Base-by-base conservation (phyloP, 2,797 vertebrate genomes). In the Pterois miles region DNA sequence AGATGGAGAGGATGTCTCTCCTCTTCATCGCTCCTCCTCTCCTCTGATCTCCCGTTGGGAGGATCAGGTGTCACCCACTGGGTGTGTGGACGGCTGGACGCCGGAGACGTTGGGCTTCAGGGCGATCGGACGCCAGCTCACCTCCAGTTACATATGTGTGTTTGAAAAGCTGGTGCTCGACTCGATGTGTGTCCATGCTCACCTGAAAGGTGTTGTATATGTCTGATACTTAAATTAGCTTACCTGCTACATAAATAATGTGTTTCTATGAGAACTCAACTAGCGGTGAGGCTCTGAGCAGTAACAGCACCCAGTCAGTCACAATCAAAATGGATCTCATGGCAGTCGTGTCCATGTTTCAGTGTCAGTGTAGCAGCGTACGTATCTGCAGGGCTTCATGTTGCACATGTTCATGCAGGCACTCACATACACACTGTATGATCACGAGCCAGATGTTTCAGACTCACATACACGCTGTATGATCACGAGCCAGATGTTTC, bases 31-130 rank as follows among this genome's bases (percentile, higher is more conserved):
- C 31, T 11, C 46, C 59, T 20, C 40, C 10, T 29, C 60, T 13
- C 33, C 25, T 46, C 23, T 40, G 1, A 33, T 10, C 50, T 14
- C 56, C 64, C 65, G 18, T 0, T 20, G 60, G 56, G 72, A 60
- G 70, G 48, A 56, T 87, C 74, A 27, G 20, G 64, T 86, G 79
- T 85, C 60, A 1, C 18, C 58, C 43, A 0, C 18, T 50, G 65
- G 43, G 22, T 7, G 66, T 16, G 8, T 8, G 38, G 43, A 48
- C 1, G 8, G 12, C 65, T 66, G 73, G 33, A 50, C 8, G 5
- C 6, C 22, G 10, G 23, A 56, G 56, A 65, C 60, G 56, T 48
- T 54, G n/a, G 33, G 46, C 46, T 71, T 69, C 53, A 48, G 40
- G 77, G 63, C 29, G 9, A 67, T 58, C 59, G 5, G 43, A 69